Base-by-base conservation (phyloP, 2,113 vertebrate genomes). In the Anoura caudifer region DNA sequence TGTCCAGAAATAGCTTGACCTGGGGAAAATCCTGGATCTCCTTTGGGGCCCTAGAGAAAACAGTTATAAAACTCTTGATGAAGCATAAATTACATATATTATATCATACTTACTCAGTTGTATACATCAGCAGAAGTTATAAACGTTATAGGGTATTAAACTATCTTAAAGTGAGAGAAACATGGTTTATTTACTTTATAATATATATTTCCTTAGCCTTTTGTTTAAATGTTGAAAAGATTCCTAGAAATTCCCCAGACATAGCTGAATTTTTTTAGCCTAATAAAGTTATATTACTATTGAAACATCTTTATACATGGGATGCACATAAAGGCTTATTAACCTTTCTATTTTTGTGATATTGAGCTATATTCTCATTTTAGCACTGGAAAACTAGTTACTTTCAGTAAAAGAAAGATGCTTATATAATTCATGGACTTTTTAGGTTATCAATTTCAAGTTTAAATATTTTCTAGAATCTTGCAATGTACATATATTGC, bases 21-120 rank as follows among this genome's bases (percentile, higher is more conserved):
- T 91, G 99, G 99, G 59, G 99, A 99, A 76, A 99, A 97, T 86
- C 99, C 99, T 14, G 99, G 99, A 95, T 99, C 99, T 97, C 99
- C 99, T 98, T 99, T 99, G 95, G 98, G 98, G 59, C 99, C 99
- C 99, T 99, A 82, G 67, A 70, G 14, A 84, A 81, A 93, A 97
- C 0, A 94, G 54, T 96, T 69, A 97, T 28, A 91, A 95, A 86
- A 95, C 8, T 84, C 13, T 56, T 76, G 11, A 16, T 96, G 38
- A 97, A 80, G 16, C 24, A 50, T 28, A 82, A 63, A 41, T 87
- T 76, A 81, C 1, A 61, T 45, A 33, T 1, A 69, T 8, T 72
- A 8, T 63, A 33, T 56, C 22, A 82, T 7, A 80, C 12, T 38
- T 54, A 16, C 16, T 94, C 69, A 93, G 5, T 45, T 45, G 17